Conservation (phyloP, 2,113 vertebrate species). For the Saimiri boliviensis region DNA sequence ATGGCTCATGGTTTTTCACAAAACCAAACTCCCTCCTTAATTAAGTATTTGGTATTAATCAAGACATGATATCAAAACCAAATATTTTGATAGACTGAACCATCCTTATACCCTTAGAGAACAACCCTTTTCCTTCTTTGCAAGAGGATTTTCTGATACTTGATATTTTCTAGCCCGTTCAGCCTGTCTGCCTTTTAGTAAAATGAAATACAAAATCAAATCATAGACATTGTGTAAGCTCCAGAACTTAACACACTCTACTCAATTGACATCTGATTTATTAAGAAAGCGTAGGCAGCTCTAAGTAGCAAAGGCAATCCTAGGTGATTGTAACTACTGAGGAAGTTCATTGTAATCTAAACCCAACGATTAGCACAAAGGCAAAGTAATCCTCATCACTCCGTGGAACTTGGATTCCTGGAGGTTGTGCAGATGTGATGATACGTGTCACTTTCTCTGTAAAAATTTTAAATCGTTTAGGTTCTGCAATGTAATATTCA, state of each 20-base stretch:
- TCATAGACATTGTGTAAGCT: conserved; percentile 35
- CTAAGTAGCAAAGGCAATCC: not conserved
- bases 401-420: not conserved
- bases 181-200: conserved; percentile 33
- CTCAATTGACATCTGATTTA: conserved; percentile 55
- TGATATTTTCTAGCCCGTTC: conserved; percentile 12
- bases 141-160: conserved; percentile 32
- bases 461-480: conserved; percentile 42
- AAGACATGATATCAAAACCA: conserved; percentile 20
- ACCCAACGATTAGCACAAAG: conserved; percentile 15
- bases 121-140: not conserved
- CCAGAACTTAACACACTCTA: not conserved
- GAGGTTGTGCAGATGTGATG: not conserved
- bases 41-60: conserved; percentile 27
- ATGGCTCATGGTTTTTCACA: not conserved
- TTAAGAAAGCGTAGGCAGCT: conserved; percentile 20
- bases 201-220: conserved; percentile 57
- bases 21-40: conserved; percentile 2
- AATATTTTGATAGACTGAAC: conserved; percentile 10
- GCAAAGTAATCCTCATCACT: not conserved
- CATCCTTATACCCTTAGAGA: not conserved
- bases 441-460: not conserved
- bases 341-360: conserved; percentile 38
- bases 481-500: not conserved
- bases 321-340: not conserved